Conservation (phyloP, 2,888 invertebrate genomes). For the Lasius platythorax region DNA sequence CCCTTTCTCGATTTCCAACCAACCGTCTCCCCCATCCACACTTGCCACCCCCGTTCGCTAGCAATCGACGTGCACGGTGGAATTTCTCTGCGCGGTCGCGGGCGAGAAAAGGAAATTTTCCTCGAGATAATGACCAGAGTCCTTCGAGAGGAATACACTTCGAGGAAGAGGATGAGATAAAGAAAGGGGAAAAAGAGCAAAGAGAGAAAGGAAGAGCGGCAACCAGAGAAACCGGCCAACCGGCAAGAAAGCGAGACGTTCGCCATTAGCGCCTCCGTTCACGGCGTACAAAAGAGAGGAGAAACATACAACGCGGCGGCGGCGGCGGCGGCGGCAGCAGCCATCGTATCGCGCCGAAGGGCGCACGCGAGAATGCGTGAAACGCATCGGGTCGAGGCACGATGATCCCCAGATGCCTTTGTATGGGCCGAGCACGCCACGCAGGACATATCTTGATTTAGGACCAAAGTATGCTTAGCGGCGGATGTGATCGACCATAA, state of each 20-base stretch:
- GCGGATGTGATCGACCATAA: conserved; percentile 42
- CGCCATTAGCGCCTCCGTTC: conserved; percentile 76
- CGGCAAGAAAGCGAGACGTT: conserved; percentile 76
- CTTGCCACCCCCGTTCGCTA: conserved; percentile 45
- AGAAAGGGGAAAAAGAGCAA: neutral
- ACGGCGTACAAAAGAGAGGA: conserved; percentile 69
- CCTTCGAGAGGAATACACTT: conserved; percentile 67
- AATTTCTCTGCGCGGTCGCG: conserved; percentile 68
- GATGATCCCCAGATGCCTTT: conserved; percentile 59
- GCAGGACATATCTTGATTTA: conserved; percentile 57
- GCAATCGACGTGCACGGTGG: conserved; percentile 66
- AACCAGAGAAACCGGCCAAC: conserved; percentile 71
- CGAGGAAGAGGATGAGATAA: conserved; percentile 42
- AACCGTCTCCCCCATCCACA: conserved; percentile 39
- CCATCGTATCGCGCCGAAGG: conserved; percentile 67
- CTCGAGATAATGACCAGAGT: conserved; percentile 78
- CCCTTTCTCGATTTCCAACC: conserved; percentile 40
- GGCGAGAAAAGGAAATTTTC: conserved; percentile 75
- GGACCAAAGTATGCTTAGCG: conserved; percentile 49
- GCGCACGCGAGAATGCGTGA: conserved; percentile 78
- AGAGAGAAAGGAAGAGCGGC: conserved; percentile 16
- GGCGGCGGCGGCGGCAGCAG: conserved; percentile 49
- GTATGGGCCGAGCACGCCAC: conserved; percentile 44
- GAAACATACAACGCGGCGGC: conserved; percentile 61
- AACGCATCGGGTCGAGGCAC: conserved; percentile 66